Evolutionary conservation across 1,140 invertebrate genomes (phyloP).

Genomic region (Epicauta chinensis): DNA sequence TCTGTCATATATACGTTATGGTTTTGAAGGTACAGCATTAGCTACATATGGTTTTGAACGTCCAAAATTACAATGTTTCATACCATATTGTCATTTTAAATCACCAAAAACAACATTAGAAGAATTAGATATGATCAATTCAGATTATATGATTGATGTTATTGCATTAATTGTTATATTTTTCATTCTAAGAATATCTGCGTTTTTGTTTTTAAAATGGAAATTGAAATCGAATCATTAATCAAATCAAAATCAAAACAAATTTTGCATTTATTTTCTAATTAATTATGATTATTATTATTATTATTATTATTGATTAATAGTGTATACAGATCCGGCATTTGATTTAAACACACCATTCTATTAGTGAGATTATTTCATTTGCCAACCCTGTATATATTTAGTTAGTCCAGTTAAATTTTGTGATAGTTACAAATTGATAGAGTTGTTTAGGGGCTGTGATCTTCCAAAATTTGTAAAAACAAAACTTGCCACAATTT

Average conservation of each 20-base stretch:
- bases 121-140: slow-evolving; percentile 76
- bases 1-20: slow-evolving; percentile 90
- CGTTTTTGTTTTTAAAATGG: slow-evolving; percentile 89
- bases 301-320: too few relatives aligned
- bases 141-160: slow-evolving; percentile 71
- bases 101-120: slow-evolving; percentile 84
- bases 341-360: too few relatives aligned
- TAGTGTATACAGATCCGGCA: too few relatives aligned
- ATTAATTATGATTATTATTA: too few relatives aligned
- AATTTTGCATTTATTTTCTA: too few relatives aligned
- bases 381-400: too few relatives aligned
- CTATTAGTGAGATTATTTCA: too few relatives aligned
- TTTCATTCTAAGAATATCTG: slow-evolving; percentile 75
- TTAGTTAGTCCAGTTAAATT: too few relatives aligned
- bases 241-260: too few relatives aligned
- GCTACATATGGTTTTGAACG: slow-evolving; percentile 86
- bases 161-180: slow-evolving; percentile 83
- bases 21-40: slow-evolving; percentile 91
- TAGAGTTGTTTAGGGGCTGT: slow-evolving; percentile 2
- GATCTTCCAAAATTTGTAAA: slow-evolving; percentile 9
- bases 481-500: slow-evolving; percentile 13
- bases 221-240: slow-evolving; percentile 72
- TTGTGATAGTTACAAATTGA: too few relatives aligned
- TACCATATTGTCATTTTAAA: slow-evolving; percentile 84
- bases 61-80: slow-evolving; percentile 68